Percentiles rank a stretch among this genome's conserved stretches.
These are phyloP conservation scores for Rhodophaea formosa DNA, from an alignment of 2,888 invertebrate species.

Conservation along the genomic window DNA sequence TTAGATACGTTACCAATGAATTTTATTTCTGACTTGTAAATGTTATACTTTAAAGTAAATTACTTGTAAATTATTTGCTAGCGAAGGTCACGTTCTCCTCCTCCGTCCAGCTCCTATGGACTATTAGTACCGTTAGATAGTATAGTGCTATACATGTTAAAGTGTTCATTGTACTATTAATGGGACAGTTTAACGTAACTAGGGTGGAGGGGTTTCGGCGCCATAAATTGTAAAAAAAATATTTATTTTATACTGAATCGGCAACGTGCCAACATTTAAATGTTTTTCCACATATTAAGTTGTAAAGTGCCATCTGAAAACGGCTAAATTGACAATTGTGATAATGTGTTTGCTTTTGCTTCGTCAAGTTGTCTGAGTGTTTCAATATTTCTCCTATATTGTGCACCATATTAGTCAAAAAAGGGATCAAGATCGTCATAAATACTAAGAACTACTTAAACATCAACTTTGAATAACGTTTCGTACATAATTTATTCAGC, in stretches of 20 bases:
- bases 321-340: slow-evolving; percentile 40
- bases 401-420: not conserved
- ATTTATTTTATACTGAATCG: slow-evolving; percentile 22
- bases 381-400: slow-evolving; percentile 19
- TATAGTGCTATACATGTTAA: too few species aligned
- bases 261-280: slow-evolving; percentile 27
- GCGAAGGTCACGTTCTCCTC: not conserved
- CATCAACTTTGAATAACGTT: too few species aligned
- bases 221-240: slow-evolving; percentile 18
- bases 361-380: slow-evolving; percentile 32
- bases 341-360: slow-evolving; percentile 34
- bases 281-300: slow-evolving; percentile 30
- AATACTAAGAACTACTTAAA: too few species aligned
- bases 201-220: not conserved
- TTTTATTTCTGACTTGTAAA: slow-evolving; percentile 59
- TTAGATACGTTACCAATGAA: slow-evolving; percentile 78
- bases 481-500: too few species aligned
- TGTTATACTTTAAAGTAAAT: slow-evolving; percentile 31
- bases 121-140: too few species aligned
- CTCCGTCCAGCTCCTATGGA: too few species aligned
- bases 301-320: slow-evolving; percentile 40
- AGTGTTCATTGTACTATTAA: too few species aligned
- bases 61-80: slow-evolving; percentile 5
- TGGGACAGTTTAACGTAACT: too few species aligned
- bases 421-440: too few species aligned